A percentile compares a stretch with the other conserved stretches of the same genome.
These are phyloP conservation scores for Taenaris catops DNA, from an alignment of 2,888 invertebrate genomes.

Conservation along the genomic window DNA sequence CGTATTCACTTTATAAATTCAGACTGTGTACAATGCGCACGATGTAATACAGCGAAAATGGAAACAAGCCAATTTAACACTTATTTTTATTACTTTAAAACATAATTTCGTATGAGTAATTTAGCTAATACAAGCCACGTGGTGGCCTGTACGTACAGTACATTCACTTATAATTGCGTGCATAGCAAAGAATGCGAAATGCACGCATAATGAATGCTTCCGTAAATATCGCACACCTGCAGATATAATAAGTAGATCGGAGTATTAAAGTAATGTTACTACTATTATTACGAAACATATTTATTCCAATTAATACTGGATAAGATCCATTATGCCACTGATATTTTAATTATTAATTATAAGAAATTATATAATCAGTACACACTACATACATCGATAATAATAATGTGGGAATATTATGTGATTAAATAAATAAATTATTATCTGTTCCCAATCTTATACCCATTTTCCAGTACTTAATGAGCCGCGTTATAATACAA, in stretches of 20 bases:
- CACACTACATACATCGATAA: no score
- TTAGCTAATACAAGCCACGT: slow-evolving; percentile 1
- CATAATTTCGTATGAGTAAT: slow-evolving; percentile 1
- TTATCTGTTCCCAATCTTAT: no score
- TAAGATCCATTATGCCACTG: background rate
- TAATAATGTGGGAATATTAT: no score
- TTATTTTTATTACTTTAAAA: background rate
- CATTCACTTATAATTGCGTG: slow-evolving; percentile 35
- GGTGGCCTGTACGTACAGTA: slow-evolving; percentile 17
- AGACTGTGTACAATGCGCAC: background rate
- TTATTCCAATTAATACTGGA: background rate
- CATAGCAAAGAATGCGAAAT: slow-evolving; percentile 29
- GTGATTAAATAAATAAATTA: no score
- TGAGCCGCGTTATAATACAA: no score
- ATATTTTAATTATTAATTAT: slow-evolving; percentile 1
- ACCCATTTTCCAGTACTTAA: no score
- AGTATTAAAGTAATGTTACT: slow-evolving; percentile 8
- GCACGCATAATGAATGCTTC: slow-evolving; percentile 31
- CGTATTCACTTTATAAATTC: background rate
- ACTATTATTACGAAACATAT: slow-evolving; percentile 2
- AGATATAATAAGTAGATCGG: slow-evolving; percentile 5
- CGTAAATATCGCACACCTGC: slow-evolving; percentile 31
- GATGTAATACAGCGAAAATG: background rate
- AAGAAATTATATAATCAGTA: background rate
- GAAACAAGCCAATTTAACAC: slow-evolving; percentile 1